Evolutionary conservation across 1,140 invertebrate genomes (phyloP), one percentile per base, ranked within the genome.

Genomic region (Temnothorax curvispinosus): DNA sequence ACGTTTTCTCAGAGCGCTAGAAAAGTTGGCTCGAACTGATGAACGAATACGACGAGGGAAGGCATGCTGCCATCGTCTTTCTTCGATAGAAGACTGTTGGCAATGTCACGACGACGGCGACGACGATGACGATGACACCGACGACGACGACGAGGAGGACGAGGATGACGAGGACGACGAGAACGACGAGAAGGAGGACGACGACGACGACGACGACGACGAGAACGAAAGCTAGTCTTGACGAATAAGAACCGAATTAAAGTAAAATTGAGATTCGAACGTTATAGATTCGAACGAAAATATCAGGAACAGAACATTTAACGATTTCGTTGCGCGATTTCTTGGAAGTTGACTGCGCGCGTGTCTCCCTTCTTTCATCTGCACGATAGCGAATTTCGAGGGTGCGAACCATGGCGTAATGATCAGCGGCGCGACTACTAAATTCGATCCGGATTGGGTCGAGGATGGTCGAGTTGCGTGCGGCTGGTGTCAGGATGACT

Each of bases 391-490:
- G 27, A 21, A 50, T 41, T 41, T 3, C 50, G 54, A 27, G 27
- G 27, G 27, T 13, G 32, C 80, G 75, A 86, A 89, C 47, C 86
- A 93, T 93, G 90, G 90, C 89, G 90, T 75, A 76, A 82, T 87
- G 90, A 87, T 77, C 44, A 89, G 84, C 86, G 90, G 91, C 86
- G 87, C 86, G 82, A 92, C 84, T 88, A 88, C 80, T 89, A 89
- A 81, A 56, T 60, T 90, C 86, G 85, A 90, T 84, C 91, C 91
- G 67, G 89, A 93, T 78, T 90, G 93, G 93, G 54, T 1, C 86
- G 50, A 94, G 91, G 88, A 94, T 94, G 94, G 92, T 94, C 65
- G 94, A 95, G 88, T 85, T 94, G 87, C 92, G 92, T 35, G 90
- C 90, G 56, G 32, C 64, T 44, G 52, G 91, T 74, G 91, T 88